Conservation (phyloP, 2,888 invertebrate species). For the Xylota sylvarum region DNA sequence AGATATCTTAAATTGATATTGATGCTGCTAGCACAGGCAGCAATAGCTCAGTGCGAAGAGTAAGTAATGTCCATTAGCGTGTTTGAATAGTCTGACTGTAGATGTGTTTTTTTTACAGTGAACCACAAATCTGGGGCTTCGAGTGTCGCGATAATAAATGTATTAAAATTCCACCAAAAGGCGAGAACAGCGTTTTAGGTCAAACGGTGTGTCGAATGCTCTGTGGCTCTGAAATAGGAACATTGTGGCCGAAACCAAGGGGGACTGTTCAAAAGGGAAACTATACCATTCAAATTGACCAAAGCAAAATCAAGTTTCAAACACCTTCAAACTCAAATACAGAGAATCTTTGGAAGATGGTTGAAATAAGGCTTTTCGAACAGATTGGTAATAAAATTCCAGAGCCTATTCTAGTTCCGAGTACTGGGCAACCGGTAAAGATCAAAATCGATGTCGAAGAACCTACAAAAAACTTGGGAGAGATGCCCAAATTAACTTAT, state of each 20-base stretch:
- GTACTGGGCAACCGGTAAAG: conserved; percentile 82
- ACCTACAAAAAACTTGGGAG: conserved; percentile 32
- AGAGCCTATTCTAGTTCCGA: conserved; percentile 61
- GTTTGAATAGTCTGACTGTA: too few relatives aligned
- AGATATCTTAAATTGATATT: neutral
- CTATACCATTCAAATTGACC: conserved; percentile 81
- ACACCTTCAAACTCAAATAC: conserved; percentile 76
- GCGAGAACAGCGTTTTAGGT: conserved; percentile 82
- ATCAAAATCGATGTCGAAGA: conserved; percentile 80
- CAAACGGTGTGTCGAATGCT: conserved; percentile 79
- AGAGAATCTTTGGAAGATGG: conserved; percentile 70
- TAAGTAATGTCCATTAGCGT: too few relatives aligned
- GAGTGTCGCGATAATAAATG: conserved; percentile 80
- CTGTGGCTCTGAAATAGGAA: too few relatives aligned
- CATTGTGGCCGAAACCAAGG: conserved; percentile 72
- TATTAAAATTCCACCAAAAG: conserved; percentile 81
- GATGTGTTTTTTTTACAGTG: too few relatives aligned
- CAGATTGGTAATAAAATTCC: conserved; percentile 79
- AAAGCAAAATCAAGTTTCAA: conserved; percentile 80
- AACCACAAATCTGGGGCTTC: too few relatives aligned
- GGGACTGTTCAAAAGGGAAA: conserved; percentile 82
- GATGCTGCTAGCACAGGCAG: neutral
- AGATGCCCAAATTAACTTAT: conserved; percentile 81
- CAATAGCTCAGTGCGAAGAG: neutral
- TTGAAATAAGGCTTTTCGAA: conserved; percentile 81